A percentile compares a stretch with the other conserved stretches of the same genome.
Evolutionary conservation across 2,113 vertebrate genomes (phyloP).

Genomic region (Phyllostomus discolor): DNA sequence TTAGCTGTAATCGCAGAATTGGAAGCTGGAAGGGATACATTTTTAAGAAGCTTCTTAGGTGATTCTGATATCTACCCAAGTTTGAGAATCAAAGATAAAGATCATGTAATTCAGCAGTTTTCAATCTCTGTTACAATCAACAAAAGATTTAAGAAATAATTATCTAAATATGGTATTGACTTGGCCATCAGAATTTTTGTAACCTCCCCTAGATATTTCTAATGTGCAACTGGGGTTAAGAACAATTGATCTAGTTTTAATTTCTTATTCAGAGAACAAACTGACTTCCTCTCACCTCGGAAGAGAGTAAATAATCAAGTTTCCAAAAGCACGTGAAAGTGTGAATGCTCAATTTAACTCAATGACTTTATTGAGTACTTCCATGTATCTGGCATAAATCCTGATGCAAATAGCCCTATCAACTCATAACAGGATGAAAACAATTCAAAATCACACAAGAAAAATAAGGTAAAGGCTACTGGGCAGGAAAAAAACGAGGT

Average conservation of each 20-base stretch:
- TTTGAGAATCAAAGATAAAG: neutral
- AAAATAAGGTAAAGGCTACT: neutral
- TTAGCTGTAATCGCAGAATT: neutral
- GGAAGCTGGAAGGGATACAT: neutral
- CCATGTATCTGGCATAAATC: neutral
- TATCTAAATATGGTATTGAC: neutral
- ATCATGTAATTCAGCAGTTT: neutral
- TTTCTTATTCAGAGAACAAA: neutral
- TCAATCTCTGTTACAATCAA: neutral
- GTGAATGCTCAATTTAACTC: neutral
- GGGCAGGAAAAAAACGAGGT: neutral
- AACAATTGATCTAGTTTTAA: conserved; percentile 9
- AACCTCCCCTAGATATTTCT: neutral
- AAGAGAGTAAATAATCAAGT: neutral
- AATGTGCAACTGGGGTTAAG: neutral
- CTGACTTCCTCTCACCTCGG: neutral
- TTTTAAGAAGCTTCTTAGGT: neutral
- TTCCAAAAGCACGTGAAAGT: neutral
- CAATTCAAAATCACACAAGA: neutral
- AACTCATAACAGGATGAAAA: neutral
- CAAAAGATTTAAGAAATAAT: neutral
- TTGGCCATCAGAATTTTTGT: neutral
- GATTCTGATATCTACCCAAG: neutral
- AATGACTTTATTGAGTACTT: neutral
- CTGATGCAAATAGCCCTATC: neutral